phyloP scores from a whole-genome alignment of 2,888 invertebrate species.

The Agonopterix alstromeriana region DNA sequence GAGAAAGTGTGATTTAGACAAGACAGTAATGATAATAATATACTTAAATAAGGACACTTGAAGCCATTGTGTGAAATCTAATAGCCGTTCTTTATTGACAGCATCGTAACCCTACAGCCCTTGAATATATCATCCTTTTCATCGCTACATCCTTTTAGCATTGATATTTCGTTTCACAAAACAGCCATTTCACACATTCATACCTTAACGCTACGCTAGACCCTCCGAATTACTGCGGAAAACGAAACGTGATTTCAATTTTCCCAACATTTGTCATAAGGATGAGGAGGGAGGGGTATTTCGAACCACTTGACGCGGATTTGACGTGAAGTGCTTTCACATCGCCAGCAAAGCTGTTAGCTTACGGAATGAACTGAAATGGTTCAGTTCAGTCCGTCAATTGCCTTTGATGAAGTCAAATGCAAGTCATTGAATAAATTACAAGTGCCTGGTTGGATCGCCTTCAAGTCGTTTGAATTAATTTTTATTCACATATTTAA shows the following conservation, averaged over 20 bases:
- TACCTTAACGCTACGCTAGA: slow-evolving; percentile 19
- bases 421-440: slow-evolving; percentile 42
- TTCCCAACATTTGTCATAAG: slow-evolving; percentile 57
- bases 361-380: slow-evolving; percentile 38
- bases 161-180: slow-evolving; percentile 36
- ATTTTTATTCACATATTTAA: background rate
- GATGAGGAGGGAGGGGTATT: slow-evolving; percentile 34
- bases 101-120: slow-evolving; percentile 8
- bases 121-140: slow-evolving; percentile 18
- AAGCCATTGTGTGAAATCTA: too few species aligned
- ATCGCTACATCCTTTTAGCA: slow-evolving; percentile 29
- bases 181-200: slow-evolving; percentile 34
- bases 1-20: too few species aligned
- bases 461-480: background rate
- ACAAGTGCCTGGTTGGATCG: slow-evolving; percentile 15
- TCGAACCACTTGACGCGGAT: slow-evolving; percentile 55
- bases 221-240: slow-evolving; percentile 35
- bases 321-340: slow-evolving; percentile 57
- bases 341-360: slow-evolving; percentile 41
- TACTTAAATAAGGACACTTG: too few species aligned
- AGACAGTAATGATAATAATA: too few species aligned
- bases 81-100: slow-evolving; percentile 1
- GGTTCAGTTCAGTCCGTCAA: slow-evolving; percentile 48
- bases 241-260: slow-evolving; percentile 59
- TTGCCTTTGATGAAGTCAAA: slow-evolving; percentile 49